Base-by-base conservation (phyloP, 2,888 invertebrate species). In the Nomada ruficornis region DNA sequence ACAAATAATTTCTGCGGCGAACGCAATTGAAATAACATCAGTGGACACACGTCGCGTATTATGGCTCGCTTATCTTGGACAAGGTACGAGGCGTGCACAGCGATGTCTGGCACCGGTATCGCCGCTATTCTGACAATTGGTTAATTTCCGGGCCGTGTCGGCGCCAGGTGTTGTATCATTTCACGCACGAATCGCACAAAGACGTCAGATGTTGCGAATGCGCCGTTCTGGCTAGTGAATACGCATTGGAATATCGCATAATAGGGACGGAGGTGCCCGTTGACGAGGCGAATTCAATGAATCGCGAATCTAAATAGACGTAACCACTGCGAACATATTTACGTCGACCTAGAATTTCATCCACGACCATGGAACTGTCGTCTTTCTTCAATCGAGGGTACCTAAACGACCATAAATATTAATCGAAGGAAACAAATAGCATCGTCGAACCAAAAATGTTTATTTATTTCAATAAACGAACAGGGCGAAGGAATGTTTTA, bases 141-240 rank as follows among this genome's bases (percentile, higher is more conserved):
- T 78, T 82, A 77, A 86, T 86, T 86, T 86, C 84, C 86, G 82
- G 76, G 54, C 75, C 26, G 23, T 57, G 85, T 86, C 86, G 80
- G 26, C 82, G 63, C 74, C 86, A 86, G 82, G 75, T 77, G 78
- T 65, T 64, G 73, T 59, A 64, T 64, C 82, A 54, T 71, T 71
- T 83, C 82, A 64, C 67, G 71, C 77, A 67, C 47, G 82, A 57
- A 59, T 44, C 68, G 69, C 64, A 50, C 70, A 55, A 80, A 78
- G 73, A 77, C 64, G 76, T 80, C 86, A 77, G 70, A 80, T 72
- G 81, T 68, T 64, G 63, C 75, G 73, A 70, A 74, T 80, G 64
- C 29, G 67, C 36, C 11, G 47, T 50, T 13, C 36, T 26, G 15
- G 44, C 47, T 67, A 10, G 18, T 18, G 70, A 54, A 65, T 59